These are phyloP conservation scores for Phrynocephalus guinanensis DNA, from an alignment of 2,797 vertebrate genomes.

Conservation along the genomic window DNA sequence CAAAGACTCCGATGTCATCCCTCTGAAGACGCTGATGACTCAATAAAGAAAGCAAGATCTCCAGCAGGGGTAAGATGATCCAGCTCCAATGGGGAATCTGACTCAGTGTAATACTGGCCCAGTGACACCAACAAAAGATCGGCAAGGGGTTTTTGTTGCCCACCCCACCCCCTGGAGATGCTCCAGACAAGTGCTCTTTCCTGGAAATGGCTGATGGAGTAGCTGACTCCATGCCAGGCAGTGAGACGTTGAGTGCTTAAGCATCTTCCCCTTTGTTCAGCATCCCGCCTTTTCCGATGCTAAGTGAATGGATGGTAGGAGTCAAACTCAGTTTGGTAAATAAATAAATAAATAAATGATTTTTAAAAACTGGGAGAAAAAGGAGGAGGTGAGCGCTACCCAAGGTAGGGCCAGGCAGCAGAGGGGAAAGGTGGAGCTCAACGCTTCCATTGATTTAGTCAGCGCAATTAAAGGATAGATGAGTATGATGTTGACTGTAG, in stretches of 20 bases:
- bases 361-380: background rate
- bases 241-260: background rate
- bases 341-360: too few relatives aligned
- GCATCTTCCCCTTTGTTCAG: background rate
- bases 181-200: background rate
- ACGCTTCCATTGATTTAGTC: background rate
- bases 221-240: slow-evolving; percentile 10
- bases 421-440: background rate
- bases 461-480: background rate
- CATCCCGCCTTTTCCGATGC: background rate
- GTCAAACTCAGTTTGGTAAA: background rate
- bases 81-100: background rate
- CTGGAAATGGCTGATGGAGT: background rate
- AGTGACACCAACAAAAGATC: background rate
- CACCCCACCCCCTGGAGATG: background rate
- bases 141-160: slow-evolving; percentile 6
- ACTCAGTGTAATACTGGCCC: slow-evolving; percentile 16
- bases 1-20: background rate
- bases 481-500: background rate
- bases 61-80: background rate
- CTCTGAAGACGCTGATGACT: background rate
- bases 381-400: background rate
- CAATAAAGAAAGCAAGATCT: background rate
- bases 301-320: slow-evolving; percentile 22
- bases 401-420: background rate